Conservation (phyloP, 2,113 vertebrate genomes). For the Cercocebus atys region DNA sequence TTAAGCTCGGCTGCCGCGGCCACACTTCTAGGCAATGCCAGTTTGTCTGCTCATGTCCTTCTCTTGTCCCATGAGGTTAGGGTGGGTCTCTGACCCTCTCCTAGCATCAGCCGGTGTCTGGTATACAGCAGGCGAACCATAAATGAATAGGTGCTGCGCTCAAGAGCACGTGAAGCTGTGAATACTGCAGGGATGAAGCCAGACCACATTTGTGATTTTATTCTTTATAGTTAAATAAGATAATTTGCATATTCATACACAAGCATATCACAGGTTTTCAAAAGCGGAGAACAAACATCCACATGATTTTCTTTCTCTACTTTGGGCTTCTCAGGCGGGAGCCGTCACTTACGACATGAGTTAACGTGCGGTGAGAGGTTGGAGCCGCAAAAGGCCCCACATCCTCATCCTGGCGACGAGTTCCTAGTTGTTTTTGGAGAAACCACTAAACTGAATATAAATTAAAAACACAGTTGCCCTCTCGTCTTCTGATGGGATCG, state of each 20-base stretch:
- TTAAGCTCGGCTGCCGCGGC: no score
- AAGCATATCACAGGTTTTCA: neutral
- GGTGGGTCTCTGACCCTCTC: no score
- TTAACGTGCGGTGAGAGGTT: accelerated
- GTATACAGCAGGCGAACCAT: neutral
- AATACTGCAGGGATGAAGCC: accelerated
- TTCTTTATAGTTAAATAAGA: neutral
- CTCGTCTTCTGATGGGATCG: neutral
- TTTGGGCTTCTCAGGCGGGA: neutral
- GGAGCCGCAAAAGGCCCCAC: neutral
- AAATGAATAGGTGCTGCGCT: accelerated
- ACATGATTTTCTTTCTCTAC: neutral
- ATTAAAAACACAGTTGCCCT: conserved; percentile 31
- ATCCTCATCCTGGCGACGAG: neutral
- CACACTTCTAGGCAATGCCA: no score
- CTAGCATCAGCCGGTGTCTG: neutral
- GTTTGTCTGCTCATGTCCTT: no score
- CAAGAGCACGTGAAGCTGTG: accelerated
- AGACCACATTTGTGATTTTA: accelerated
- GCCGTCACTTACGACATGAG: neutral
- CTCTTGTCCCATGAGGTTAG: no score
- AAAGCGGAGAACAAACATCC: neutral
- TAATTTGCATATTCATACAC: accelerated
- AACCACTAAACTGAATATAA: conserved; percentile 44
- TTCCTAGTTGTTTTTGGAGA: conserved; percentile 30